Percentiles rank a stretch among this genome's conserved stretches.
Evolutionary conservation across 1,140 invertebrate genomes (phyloP).

Genomic region (Reticulitermes speratus): DNA sequence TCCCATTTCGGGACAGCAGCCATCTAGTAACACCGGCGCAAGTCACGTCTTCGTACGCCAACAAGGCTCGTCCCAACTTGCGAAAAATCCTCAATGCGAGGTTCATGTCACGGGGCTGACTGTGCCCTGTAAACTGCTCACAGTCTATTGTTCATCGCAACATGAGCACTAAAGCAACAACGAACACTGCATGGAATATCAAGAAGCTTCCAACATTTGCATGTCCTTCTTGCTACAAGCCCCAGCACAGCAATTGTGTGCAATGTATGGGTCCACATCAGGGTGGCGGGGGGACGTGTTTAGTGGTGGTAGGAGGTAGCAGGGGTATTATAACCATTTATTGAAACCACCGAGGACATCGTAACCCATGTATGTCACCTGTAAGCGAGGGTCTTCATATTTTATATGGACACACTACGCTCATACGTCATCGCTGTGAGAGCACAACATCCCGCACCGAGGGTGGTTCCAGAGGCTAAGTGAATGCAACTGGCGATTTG

Average conservation of each 20-base stretch:
- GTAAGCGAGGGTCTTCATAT: not conserved
- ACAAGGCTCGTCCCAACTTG: too few relatives aligned
- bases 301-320: not conserved
- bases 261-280: not conserved
- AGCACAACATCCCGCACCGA: too few relatives aligned
- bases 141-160: too few relatives aligned
- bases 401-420: not conserved
- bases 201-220: not conserved
- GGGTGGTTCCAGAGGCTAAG: too few relatives aligned
- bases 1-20: not conserved
- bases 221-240: not conserved
- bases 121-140: too few relatives aligned
- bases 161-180: too few relatives aligned
- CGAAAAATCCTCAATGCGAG: not conserved
- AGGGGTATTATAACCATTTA: slow-evolving; percentile 19
- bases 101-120: too few relatives aligned
- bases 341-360: not conserved
- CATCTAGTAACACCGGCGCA: not conserved
- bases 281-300: too few relatives aligned
- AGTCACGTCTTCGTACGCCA: not conserved
- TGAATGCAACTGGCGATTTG: too few relatives aligned
- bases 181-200: too few relatives aligned
- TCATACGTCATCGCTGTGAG: not conserved
- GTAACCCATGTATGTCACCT: not conserved
- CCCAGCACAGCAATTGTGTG: not conserved